Percentiles rank a stretch among this genome's conserved stretches.
These are phyloP conservation scores for Corvus hawaiiensis DNA, from an alignment of 2,113 vertebrate genomes.

Conservation along the genomic window DNA sequence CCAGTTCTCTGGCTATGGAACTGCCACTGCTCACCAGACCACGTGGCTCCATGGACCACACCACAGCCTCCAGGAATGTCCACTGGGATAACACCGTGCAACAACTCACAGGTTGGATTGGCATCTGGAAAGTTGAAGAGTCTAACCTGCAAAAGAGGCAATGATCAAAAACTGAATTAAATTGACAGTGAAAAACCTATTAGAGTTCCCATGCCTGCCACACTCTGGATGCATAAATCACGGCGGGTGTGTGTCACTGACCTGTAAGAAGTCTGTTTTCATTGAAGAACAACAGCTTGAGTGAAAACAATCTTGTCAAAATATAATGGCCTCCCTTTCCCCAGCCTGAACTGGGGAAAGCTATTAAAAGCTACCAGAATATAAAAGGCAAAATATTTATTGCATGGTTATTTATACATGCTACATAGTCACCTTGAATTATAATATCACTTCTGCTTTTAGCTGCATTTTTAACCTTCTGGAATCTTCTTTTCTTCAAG, in stretches of 20 bases:
- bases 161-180: background rate
- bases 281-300: background rate
- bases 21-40: background rate
- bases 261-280: background rate
- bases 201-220: background rate
- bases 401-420: background rate
- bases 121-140: background rate
- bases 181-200: background rate
- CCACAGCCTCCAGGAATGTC: accelerated
- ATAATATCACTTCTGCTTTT: background rate
- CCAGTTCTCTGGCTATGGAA: background rate
- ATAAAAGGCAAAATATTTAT: background rate
- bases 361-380: background rate
- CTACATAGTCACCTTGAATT: background rate
- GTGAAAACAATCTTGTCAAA: background rate
- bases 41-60: background rate
- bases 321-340: background rate
- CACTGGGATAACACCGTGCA: accelerated
- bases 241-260: background rate
- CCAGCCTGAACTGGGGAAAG: background rate
- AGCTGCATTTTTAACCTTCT: background rate
- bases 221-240: background rate
- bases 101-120: background rate
- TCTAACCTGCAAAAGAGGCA: background rate
- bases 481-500: background rate